Base-by-base conservation (phyloP, 1,140 invertebrate genomes). In the Caenorhabditis briggsae region DNA sequence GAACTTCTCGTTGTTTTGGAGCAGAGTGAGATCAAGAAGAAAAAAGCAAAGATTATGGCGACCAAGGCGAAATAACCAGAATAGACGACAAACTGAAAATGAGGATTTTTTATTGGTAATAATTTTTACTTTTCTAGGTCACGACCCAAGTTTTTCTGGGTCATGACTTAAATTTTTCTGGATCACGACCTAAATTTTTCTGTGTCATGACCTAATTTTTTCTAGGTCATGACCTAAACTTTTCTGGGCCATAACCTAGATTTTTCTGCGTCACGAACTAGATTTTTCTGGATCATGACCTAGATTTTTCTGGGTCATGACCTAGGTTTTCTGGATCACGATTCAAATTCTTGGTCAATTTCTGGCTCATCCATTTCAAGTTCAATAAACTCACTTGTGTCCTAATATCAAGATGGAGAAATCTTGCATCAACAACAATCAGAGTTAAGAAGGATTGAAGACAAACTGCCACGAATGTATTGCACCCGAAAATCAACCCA, bases 401-500 rank as follows among this genome's bases (percentile, higher is more conserved):
- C 20, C 46, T 78, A 50, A 78, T 78, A 50, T 53, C 70, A 50
- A 78, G 20, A 78, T 78, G 70, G 8, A 78, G n/a, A 23, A 78
- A 78, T 9, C 70, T 16, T 20, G 82, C 48, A 50, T 87, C 86
- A 2, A 83, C 86, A 5, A 87, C 83, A 7, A 83, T 53, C 7
- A 87, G 41, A 11, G 83, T 84, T 2, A 87, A 41, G 5, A 55
- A 6, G 1, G 86, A 70, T 33, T 87, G 86, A 53, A 87, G 83
- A 23, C 55, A 58, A 48, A 87, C 82, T 18, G 86, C 86, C 14
- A 87, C 83, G 55, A 87, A 87, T 43, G 86, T 87, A 25, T 87
- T 87, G 16, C 59, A 65, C 14, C 86, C 86, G 65, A 87, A 87
- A 18, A 87, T 43, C 9, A 87, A 48, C 3, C 86, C 86, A 23